These are phyloP conservation scores for Gulo gulo DNA, from an alignment of 2,113 vertebrate species.

Conservation along the genomic window DNA sequence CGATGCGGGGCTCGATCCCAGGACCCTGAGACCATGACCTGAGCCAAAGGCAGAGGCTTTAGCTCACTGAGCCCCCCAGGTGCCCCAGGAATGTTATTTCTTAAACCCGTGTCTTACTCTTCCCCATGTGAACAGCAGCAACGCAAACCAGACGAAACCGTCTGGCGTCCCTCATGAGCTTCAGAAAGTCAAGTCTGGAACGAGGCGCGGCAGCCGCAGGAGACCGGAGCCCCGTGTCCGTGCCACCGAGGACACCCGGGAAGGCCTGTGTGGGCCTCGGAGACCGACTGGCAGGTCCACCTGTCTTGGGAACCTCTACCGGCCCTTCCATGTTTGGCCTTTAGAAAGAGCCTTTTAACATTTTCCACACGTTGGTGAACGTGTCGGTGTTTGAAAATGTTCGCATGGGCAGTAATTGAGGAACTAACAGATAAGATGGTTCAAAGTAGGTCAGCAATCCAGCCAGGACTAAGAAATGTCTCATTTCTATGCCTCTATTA, in stretches of 20 bases:
- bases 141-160: constrained; percentile 61
- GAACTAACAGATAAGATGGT: not conserved
- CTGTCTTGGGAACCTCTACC: too few species aligned
- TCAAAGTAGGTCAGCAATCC: not conserved
- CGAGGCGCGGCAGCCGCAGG: not conserved
- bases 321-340: not conserved
- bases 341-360: not conserved
- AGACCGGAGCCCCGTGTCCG: not conserved
- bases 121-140: constrained; percentile 56
- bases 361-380: not conserved
- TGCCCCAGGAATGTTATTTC: constrained; percentile 62
- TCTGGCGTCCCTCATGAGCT: constrained; percentile 55
- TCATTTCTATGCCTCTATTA: not conserved
- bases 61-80: too few species aligned
- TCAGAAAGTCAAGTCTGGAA: constrained; percentile 19
- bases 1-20: too few species aligned
- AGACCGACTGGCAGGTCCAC: not conserved
- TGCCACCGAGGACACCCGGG: fast-evolving
- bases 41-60: too few species aligned
- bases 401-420: not conserved
- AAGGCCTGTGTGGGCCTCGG: not conserved
- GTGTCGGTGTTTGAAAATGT: not conserved
- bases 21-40: too few species aligned
- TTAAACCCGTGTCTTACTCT: constrained; percentile 61
- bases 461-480: too few species aligned